Base-by-base conservation (phyloP, 2,113 vertebrate genomes). In the Pachypanchax playfairii region DNA sequence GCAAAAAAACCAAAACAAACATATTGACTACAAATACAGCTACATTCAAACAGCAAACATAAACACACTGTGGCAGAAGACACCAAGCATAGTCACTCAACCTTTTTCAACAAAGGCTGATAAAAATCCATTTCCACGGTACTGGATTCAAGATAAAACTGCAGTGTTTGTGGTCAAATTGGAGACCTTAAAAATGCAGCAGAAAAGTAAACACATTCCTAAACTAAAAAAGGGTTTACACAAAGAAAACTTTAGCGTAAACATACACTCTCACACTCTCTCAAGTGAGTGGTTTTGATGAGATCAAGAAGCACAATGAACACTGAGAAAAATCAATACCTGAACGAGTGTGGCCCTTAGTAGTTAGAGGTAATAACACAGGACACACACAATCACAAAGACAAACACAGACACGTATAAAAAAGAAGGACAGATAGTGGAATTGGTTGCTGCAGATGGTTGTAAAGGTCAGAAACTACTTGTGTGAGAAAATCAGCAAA, bases 301-400 rank as follows among this genome's bases (percentile, higher is more conserved):
- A 54, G 59, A 74, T 56, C 56, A 52, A 63, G 44, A 70, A 65
- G 70, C 39, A 42, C 47, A 80, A 56, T 17, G 69, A 75, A 73
- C 59, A 55, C 52, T 53, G 42, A 57, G 56, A 21, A 80, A 77
- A 83, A 85, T 85, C 83, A 75, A 83, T 85, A 70, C 20, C 44
- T 80, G 76, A 75, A 80, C 66, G 62, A 72, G 67, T 75, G 79
- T 70, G 74, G 68, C 72, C 72, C 28, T 25, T 58, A 80, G 74
- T 73, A 80, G 73, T 85, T 85, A 80, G 74, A 9, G 39, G 60
- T 78, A 71, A 75, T 68, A 75, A 64, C 48, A 49, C 6, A 54
- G 21, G 18, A 17, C 61, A 15, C 22, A 54, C 47, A 51, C 61
- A 61, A 18, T 36, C 21, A 51, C 33, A 35, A 9, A 35, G 10